These are phyloP conservation scores for Anabas testudineus DNA, from an alignment of 2,797 vertebrate species.

Conservation along the genomic window DNA sequence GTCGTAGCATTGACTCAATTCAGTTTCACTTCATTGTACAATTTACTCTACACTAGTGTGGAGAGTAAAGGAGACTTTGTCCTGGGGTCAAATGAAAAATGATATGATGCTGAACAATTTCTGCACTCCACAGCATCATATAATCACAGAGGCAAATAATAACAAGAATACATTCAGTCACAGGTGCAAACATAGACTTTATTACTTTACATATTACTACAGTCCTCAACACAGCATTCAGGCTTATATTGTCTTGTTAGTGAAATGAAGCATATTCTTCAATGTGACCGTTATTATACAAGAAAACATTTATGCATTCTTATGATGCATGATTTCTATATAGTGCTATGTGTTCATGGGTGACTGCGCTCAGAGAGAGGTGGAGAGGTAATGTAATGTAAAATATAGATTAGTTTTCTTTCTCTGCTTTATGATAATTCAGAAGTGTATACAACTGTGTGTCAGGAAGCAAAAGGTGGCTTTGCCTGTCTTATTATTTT, in stretches of 20 bases:
- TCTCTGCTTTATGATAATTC: constrained; percentile 28
- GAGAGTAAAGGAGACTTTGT: constrained; percentile 34
- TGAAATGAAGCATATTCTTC: constrained; percentile 51
- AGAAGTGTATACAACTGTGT: constrained; percentile 29
- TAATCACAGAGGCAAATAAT: constrained; percentile 39
- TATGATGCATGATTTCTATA: constrained; percentile 17
- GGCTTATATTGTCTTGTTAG: constrained; percentile 33
- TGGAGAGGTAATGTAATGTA: constrained; percentile 39
- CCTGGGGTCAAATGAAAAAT: constrained; percentile 44
- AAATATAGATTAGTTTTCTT: constrained; percentile 50
- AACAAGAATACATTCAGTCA: constrained; percentile 37
- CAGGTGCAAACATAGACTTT: constrained; percentile 38
- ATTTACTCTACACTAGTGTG: constrained; percentile 21
- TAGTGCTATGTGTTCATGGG: constrained; percentile 20
- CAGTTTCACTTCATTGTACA: constrained; percentile 40
- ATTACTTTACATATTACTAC: constrained; percentile 8
- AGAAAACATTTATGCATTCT: constrained; percentile 27
- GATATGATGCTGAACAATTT: constrained; percentile 30
- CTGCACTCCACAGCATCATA: constrained; percentile 18
- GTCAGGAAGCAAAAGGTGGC: constrained; percentile 54
- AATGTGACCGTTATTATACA: constrained; percentile 26
- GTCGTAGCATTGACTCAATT: constrained; percentile 21
- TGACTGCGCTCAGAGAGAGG: constrained; percentile 27
- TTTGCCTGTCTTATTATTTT: constrained; percentile 76
- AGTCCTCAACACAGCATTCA: constrained; percentile 22